These are phyloP conservation scores for Acanthosepion lycidas DNA, from an alignment of 2,888 invertebrate species.

Conservation along the genomic window DNA sequence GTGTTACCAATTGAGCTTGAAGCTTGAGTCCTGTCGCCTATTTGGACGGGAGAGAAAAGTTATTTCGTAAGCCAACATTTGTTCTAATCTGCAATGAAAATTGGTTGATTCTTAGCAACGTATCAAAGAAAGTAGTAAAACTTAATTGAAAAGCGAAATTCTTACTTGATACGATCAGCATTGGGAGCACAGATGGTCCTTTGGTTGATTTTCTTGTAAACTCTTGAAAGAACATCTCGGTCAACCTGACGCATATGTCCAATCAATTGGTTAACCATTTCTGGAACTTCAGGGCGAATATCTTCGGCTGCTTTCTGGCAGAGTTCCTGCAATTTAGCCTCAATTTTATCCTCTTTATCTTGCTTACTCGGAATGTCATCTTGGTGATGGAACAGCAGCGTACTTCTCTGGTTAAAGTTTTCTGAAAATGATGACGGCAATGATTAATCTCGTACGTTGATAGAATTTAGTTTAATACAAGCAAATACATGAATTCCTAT, in stretches of 20 bases:
- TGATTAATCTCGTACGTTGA: background rate
- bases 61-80: too few species aligned
- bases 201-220: background rate
- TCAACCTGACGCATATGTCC: constrained; percentile 18
- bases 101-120: background rate
- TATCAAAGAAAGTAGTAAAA: background rate
- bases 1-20: too few species aligned
- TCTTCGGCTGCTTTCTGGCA: constrained; percentile 68
- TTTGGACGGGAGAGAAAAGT: too few species aligned
- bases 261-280: constrained; percentile 74
- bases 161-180: background rate
- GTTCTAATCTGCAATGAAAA: background rate
- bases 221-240: background rate
- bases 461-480: too few species aligned
- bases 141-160: background rate
- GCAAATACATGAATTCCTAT: background rate
- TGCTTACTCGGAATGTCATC: constrained; percentile 50
- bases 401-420: constrained; percentile 47
- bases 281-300: constrained; percentile 75
- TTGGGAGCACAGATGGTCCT: background rate
- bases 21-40: too few species aligned
- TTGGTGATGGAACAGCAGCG: constrained; percentile 61
- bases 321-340: constrained; percentile 61
- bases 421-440: background rate
- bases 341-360: constrained; percentile 52